Base-by-base conservation (phyloP, 1,140 invertebrate genomes). In the Caenorhabditis inopinata region DNA sequence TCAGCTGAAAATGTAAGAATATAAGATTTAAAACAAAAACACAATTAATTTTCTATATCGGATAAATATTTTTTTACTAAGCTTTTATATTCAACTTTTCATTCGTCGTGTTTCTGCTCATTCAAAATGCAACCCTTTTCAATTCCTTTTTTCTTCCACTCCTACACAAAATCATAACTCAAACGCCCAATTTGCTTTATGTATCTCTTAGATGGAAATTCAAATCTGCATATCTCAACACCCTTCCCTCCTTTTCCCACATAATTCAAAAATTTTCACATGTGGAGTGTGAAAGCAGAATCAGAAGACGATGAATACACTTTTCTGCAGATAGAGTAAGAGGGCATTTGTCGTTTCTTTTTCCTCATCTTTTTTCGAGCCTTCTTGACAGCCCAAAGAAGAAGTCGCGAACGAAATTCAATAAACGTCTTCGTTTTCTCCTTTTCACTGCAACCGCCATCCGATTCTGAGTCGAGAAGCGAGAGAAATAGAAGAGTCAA, bases 1-100 rank as follows among this genome's bases (percentile, higher is more conserved):
- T 51, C 75, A 23, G 75, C 75, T 76, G 75, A 76, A 76, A 76
- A n/a, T n/a, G n/a, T n/a, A n/a, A n/a, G n/a, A n/a, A n/a, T n/a
- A n/a, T n/a, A n/a, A n/a, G n/a, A n/a, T n/a, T n/a, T n/a, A n/a
- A n/a, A n/a, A n/a, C n/a, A n/a, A n/a, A n/a, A n/a, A n/a, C n/a
- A n/a, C n/a, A n/a, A n/a, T n/a, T n/a, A n/a, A n/a, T n/a, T n/a
- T n/a, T n/a, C n/a, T n/a, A n/a, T n/a, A n/a, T n/a, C n/a, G n/a
- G n/a, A n/a, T n/a, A n/a, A n/a, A n/a, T 25, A 16, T 42, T 9
- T 9, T 53, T 9, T 27, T 27, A 38, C 6, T 21, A 21, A 23
- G 21, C 21, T 42, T 38, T 68, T 68, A 5, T 32, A 32, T 16
- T 32, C 38, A 23, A 38, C 38, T 9, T 38, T 35, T 23, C 32